phyloP scores from a whole-genome alignment of 2,113 vertebrate species.

The Numida meleagris region DNA sequence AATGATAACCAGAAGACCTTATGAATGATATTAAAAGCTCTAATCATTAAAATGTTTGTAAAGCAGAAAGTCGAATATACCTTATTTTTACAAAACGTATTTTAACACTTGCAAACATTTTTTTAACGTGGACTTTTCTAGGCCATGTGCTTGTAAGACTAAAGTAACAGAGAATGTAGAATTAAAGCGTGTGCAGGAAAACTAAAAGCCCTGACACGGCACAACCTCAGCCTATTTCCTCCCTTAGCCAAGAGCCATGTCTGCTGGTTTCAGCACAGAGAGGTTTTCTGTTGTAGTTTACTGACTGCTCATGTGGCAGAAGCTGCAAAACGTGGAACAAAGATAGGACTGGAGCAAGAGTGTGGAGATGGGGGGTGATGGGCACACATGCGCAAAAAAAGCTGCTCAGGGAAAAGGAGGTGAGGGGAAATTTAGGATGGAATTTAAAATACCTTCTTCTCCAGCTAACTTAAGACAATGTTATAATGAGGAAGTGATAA shows the following conservation, averaged over 20 bases:
- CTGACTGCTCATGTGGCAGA: neutral
- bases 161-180: neutral
- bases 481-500: neutral
- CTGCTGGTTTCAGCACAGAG: neutral
- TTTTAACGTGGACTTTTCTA: neutral
- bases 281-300: neutral
- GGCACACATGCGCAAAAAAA: neutral
- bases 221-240: neutral
- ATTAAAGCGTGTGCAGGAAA: neutral
- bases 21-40: neutral
- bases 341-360: neutral
- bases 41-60: neutral
- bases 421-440: neutral
- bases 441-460: neutral
- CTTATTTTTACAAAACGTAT: neutral
- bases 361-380: neutral
- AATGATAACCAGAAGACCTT: neutral
- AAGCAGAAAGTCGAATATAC: neutral
- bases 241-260: neutral
- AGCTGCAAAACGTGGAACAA: neutral
- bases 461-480: neutral
- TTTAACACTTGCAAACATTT: neutral
- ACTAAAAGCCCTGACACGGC: conserved; percentile 48
- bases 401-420: neutral
- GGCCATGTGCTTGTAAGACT: neutral